Conservation (phyloP, 2,113 vertebrate genomes). For the Platichthys flesus region DNA sequence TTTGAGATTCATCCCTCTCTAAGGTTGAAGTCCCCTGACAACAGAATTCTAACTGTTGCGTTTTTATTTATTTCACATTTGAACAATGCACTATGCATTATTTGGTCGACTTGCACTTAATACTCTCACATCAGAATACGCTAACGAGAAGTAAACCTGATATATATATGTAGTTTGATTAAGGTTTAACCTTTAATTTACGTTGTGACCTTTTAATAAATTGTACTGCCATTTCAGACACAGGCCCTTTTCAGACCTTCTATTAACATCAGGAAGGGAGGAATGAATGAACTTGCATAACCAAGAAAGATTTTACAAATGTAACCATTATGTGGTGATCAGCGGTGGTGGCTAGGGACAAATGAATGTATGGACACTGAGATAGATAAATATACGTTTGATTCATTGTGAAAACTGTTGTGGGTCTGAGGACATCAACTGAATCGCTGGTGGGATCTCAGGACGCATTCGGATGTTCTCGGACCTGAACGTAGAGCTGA, state of each 20-base stretch:
- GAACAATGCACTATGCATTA: neutral
- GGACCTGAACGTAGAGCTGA: neutral
- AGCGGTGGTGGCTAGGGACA: too few species aligned
- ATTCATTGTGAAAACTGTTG: too few species aligned
- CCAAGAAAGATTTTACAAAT: too few species aligned
- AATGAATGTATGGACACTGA: too few species aligned
- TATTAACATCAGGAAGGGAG: too few species aligned
- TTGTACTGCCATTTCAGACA: neutral
- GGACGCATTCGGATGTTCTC: neutral
- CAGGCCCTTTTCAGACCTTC: neutral
- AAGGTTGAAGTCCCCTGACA: constrained; percentile 10
- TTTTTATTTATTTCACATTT: constrained; percentile 31
- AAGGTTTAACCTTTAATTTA: constrained; percentile 6
- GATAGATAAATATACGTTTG: too few species aligned
- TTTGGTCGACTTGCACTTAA: neutral
- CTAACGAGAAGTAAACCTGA: neutral
- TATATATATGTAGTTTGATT: neutral
- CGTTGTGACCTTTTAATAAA: constrained; percentile 20
- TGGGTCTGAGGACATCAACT: too few species aligned
- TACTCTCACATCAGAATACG: neutral
- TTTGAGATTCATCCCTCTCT: constrained; percentile 43
- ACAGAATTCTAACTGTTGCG: neutral
- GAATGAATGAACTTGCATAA: too few species aligned
- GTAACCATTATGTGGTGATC: too few species aligned
- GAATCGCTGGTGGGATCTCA: too few species aligned